A percentile compares a stretch with the other conserved stretches of the same genome.
Evolutionary conservation across 30 jellyfish, hydroid and myxozoan genomes (phyloP).

Genomic region (Nemopilema nomurai): DNA sequence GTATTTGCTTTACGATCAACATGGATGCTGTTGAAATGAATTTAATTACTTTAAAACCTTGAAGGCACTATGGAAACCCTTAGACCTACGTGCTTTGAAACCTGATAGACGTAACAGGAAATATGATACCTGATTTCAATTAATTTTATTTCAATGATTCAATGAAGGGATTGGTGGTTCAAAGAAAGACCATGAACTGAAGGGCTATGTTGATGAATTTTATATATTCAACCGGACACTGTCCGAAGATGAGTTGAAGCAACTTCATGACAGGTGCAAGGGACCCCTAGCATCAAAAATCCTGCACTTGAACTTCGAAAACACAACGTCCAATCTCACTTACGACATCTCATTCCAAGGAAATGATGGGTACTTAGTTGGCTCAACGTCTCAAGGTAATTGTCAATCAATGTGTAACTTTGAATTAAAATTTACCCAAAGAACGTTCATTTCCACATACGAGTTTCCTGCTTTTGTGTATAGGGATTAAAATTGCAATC

Average conservation of each 20-base stretch:
- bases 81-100: too few relatives aligned
- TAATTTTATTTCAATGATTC: too few relatives aligned
- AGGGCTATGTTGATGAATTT: constrained; percentile 88
- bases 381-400: constrained; percentile 62
- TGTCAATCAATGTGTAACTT: background rate
- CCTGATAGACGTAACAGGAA: too few relatives aligned
- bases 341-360: constrained; percentile 86
- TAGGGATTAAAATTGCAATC: background rate
- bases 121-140: too few relatives aligned
- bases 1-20: too few relatives aligned
- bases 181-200: constrained; percentile 80
- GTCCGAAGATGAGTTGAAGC: constrained; percentile 56
- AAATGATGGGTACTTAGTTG: constrained; percentile 78
- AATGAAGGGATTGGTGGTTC: constrained; percentile 77
- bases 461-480: background rate
- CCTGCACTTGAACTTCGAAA: constrained; percentile 70
- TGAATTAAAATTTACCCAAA: background rate
- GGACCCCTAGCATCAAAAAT: constrained; percentile 85
- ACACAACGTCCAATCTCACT: constrained; percentile 55
- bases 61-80: too few relatives aligned
- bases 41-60: too few relatives aligned
- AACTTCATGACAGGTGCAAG: constrained; percentile 77
- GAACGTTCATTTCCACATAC: background rate
- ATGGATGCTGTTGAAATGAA: too few relatives aligned
- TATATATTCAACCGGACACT: constrained; percentile 85